A percentile compares a stretch with the other conserved stretches of the same genome.
These are phyloP conservation scores for Drosophila ironensis DNA, from an alignment of 1,140 invertebrate genomes.

Conservation along the genomic window DNA sequence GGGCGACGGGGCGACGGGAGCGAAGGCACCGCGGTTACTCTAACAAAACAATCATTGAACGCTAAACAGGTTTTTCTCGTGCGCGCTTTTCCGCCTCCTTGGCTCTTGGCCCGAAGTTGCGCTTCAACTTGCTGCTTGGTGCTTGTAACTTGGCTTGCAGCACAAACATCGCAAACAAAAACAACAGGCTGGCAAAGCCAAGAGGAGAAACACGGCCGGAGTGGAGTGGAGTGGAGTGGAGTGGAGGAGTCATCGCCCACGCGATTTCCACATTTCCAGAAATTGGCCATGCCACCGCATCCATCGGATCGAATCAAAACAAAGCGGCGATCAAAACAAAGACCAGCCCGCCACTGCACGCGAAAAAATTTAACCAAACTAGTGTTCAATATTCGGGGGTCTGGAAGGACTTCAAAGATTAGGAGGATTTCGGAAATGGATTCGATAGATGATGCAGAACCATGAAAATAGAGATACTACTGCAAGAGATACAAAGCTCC, in stretches of 20 bases:
- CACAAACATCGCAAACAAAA: slow-evolving; percentile 37
- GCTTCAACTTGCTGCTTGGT: too few relatives aligned
- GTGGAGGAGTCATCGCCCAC: slow-evolving; percentile 35
- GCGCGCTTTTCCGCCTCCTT: slow-evolving; percentile 76
- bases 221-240: background rate
- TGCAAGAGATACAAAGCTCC: too few relatives aligned
- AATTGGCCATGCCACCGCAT: slow-evolving; percentile 30
- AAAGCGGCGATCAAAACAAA: slow-evolving; percentile 40
- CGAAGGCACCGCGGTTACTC: background rate
- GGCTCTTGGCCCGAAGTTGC: background rate
- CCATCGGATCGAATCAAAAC: slow-evolving; percentile 40
- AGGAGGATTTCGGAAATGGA: too few relatives aligned
- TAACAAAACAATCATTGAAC: slow-evolving; percentile 70
- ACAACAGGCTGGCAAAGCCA: slow-evolving; percentile 29
- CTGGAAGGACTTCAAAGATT: too few relatives aligned
- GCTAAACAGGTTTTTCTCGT: slow-evolving; percentile 79
- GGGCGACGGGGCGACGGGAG: background rate
- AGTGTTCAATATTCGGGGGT: too few relatives aligned
- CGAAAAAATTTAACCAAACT: background rate
- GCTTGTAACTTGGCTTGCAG: too few relatives aligned
- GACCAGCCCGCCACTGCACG: background rate
- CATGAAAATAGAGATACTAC: too few relatives aligned
- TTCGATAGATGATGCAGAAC: background rate
- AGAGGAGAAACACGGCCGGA: background rate
- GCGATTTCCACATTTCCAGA: slow-evolving; percentile 18